Conservation (phyloP, 2,888 invertebrate species). For the Diogma glabrata region DNA sequence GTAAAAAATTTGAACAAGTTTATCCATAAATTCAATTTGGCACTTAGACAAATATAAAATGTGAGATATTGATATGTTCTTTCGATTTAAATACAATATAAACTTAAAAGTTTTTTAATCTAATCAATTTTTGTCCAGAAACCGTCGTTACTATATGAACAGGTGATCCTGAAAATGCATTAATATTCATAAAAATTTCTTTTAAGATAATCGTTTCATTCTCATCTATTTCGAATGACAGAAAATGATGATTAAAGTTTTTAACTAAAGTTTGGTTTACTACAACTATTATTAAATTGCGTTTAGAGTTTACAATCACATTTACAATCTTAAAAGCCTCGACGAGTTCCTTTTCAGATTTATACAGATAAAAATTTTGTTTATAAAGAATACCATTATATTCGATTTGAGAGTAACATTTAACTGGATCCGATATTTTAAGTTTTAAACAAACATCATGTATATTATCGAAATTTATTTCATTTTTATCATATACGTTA, state of each 20-base stretch:
- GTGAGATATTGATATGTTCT: no score
- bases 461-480: background rate
- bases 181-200: background rate
- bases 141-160: background rate
- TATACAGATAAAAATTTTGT: background rate
- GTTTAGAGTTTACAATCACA: background rate
- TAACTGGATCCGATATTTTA: no score
- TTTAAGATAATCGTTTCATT: background rate
- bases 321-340: background rate
- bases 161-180: background rate
- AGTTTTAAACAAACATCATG: background rate
- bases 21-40: no score
- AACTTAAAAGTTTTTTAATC: background rate
- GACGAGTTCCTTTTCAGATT: background rate
- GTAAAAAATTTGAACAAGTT: no score
- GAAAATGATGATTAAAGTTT: background rate
- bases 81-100: no score
- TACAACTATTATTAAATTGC: background rate
- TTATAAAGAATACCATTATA: constrained; percentile 2
- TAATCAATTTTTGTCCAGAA: background rate
- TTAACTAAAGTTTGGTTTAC: background rate
- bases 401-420: constrained; percentile 2
- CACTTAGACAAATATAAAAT: no score
- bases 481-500: background rate
- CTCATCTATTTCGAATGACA: constrained; percentile 1